These are phyloP conservation scores for Passer montanus DNA, from an alignment of 2,113 vertebrate species.

Conservation along the genomic window DNA sequence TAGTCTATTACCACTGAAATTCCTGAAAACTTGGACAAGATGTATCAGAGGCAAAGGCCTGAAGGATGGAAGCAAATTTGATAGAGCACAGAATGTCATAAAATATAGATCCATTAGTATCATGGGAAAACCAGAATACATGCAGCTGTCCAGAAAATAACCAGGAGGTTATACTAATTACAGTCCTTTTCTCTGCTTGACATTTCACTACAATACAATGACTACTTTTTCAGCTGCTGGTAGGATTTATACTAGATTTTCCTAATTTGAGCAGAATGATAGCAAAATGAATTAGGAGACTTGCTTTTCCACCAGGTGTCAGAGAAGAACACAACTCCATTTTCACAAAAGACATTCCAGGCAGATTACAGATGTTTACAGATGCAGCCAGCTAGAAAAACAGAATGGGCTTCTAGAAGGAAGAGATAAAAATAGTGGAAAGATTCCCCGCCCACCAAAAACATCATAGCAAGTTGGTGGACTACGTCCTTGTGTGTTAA, in stretches of 20 bases:
- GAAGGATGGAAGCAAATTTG: background rate
- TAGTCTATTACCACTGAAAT: background rate
- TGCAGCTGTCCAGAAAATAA: background rate
- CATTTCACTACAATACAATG: background rate
- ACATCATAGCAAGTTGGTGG: background rate
- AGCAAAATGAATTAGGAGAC: background rate
- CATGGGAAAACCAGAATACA: background rate
- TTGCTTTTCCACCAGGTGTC: background rate
- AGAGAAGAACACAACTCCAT: background rate
- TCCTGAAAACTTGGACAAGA: background rate
- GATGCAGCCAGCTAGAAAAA: background rate
- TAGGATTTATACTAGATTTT: background rate
- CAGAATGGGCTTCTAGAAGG: background rate
- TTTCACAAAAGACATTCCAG: background rate
- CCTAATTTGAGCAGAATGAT: background rate
- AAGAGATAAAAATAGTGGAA: background rate
- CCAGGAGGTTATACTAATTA: background rate
- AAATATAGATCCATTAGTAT: background rate
- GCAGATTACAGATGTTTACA: background rate
- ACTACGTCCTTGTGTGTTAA: background rate
- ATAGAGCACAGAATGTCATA: background rate
- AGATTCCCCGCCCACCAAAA: rapidly evolving
- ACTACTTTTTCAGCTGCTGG: background rate
- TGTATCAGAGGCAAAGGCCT: background rate
- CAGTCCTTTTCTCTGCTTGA: background rate